These are phyloP conservation scores for Phrynocephalus forsythii DNA, from an alignment of 2,797 vertebrate species.

Conservation along the genomic window DNA sequence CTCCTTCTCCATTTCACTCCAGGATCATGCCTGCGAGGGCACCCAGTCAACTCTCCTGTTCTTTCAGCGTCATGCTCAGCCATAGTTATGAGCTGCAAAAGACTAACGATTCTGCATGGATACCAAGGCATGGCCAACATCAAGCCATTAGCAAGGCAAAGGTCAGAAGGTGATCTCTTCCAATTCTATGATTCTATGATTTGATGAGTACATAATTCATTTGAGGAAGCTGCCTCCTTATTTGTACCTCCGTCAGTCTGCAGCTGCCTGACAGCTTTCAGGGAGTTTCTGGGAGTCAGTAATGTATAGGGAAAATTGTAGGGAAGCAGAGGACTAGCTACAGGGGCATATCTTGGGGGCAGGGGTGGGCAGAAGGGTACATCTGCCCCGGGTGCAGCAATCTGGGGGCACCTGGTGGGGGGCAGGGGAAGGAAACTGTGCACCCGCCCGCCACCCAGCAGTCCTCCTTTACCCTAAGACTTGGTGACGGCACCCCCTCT, in stretches of 20 bases:
- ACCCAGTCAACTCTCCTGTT: not conserved
- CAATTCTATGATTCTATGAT: too few relatives aligned
- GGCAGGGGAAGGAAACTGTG: too few relatives aligned
- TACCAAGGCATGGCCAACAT: not conserved
- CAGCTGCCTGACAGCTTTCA: not conserved
- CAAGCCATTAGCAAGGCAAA: conserved; percentile 11
- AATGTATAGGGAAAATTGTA: not conserved
- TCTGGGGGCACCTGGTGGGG: too few relatives aligned
- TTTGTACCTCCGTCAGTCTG: conserved; percentile 29
- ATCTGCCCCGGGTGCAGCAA: too few relatives aligned
- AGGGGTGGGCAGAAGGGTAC: too few relatives aligned
- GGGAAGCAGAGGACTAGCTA: not conserved
- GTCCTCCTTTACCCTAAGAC: too few relatives aligned
- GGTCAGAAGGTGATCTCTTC: not conserved
- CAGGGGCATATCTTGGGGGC: too few relatives aligned
- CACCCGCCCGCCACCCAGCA: too few relatives aligned
- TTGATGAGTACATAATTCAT: conserved; percentile 19
- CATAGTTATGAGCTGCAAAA: conserved; percentile 11
- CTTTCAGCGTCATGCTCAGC: conserved; percentile 1
- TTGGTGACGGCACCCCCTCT: too few relatives aligned
- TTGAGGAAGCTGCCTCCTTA: conserved; percentile 1
- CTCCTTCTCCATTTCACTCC: conserved; percentile 54
- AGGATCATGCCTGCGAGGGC: conserved; percentile 4
- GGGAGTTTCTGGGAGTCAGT: not conserved
- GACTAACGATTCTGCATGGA: not conserved